Evolutionary conservation across 2,113 vertebrate species (phyloP).

Genomic region (Tympanuchus pallidicinctus): DNA sequence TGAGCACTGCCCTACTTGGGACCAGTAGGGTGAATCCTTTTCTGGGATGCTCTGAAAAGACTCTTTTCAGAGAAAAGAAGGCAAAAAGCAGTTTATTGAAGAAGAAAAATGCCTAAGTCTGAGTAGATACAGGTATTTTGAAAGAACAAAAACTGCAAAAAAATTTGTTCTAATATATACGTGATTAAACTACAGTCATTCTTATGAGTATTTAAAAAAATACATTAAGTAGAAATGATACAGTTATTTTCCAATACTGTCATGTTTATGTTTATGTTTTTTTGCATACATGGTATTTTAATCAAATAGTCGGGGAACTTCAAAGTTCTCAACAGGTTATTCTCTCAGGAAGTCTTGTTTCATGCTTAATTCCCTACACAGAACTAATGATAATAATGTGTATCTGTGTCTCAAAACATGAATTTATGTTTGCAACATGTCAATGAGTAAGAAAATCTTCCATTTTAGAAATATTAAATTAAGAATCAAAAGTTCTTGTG

Average conservation of each 20-base stretch:
- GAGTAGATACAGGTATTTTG: neutral
- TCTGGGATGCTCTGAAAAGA: neutral
- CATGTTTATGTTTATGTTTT: neutral
- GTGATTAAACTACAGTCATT: neutral
- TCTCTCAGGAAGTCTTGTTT: conserved; percentile 8
- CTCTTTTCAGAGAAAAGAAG: neutral
- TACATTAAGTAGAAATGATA: neutral
- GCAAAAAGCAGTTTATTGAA: neutral
- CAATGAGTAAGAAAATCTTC: neutral
- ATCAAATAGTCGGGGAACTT: neutral
- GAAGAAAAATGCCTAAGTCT: neutral
- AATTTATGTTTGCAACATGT: neutral
- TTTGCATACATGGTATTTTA: neutral
- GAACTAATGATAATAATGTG: neutral
- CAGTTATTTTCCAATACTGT: neutral
- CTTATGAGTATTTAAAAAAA: neutral
- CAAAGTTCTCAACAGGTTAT: conserved; percentile 3
- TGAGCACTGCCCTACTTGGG: neutral
- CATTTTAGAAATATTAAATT: neutral
- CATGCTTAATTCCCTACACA: neutral
- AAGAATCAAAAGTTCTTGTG: neutral
- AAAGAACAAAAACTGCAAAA: neutral
- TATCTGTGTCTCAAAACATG: neutral
- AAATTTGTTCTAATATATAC: neutral
- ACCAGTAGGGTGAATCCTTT: neutral